Base-by-base conservation (phyloP, 2,888 invertebrate species). In the Druceiella hillmani region DNA sequence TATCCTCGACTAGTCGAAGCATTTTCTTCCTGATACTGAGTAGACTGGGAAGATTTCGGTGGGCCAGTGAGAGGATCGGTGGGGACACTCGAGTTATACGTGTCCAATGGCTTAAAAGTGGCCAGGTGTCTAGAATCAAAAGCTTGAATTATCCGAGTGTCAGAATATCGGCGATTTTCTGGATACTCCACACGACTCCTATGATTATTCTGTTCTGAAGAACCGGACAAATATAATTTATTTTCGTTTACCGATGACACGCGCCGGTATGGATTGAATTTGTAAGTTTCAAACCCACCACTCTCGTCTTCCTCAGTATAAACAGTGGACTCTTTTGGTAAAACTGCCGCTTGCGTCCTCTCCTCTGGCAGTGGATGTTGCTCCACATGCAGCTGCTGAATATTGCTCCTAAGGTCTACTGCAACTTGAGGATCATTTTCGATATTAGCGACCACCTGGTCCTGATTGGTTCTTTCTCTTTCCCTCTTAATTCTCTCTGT, bases 401-500 rank as follows among this genome's bases (percentile, higher is more conserved):
- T 14, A 3, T 11, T 17, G 22, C 20, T 31, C 20, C 28, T 13
- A 12, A 36, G 25, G 16, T 30, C 32, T 4, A 14, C 26, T 10
- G 28, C 12, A 9, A 33, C 24, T 10, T 36, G 40, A 14, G 71
- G 66, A 53, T 72, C 72, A 38, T 66, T 68, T 50, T 82, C 82
- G 46, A 80, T 79, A 58, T 79, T 80, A 25, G 82, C 81, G 7
- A 80, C 74, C 56, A 79, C 74, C 56, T 75, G 74, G 46, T 47
- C 59, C 16, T 62, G 62, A 1, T 31, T 41, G 43, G 46, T 39
- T 33, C 48, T 36, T 38, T 57, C 11, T 16, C 35, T 14, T 9
- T 48, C 47, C 27, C 35, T 27, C 4, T 34, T 38, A 14, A 43
- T 37, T 9, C 43, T 20, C 3, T 17, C 16, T n/a, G 27, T 33